Base-by-base conservation (phyloP, 2,888 invertebrate species). In the Drosophila vallismaia region DNA sequence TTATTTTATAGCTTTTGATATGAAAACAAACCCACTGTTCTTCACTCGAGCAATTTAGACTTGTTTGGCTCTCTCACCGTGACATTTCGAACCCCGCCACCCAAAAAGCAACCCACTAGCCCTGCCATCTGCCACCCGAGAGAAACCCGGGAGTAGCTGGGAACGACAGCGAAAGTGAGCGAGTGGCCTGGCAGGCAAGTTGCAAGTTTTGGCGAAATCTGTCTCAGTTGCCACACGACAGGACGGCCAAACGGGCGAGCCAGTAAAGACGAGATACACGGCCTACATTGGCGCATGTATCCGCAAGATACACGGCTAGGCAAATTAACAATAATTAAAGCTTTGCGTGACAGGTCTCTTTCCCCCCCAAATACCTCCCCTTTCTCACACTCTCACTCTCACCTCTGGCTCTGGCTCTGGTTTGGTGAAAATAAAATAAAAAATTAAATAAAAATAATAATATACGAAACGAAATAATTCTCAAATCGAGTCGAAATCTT, bases 151-250 rank as follows among this genome's bases (percentile, higher is more conserved):
- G 69, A 63, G 53, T 42, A 40, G 62, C 19, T 33, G 45, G 42
- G 40, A 57, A 40, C 36, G 50, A 57, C 45, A 49, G 56, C 48
- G 49, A 78, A 64, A 60, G 64, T 60, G 71, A 60, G 59, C 49
- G 54, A 28, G 29, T 8, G 10, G 51, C 48, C 44, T 55, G 51
- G 66, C 76, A n/a, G 19, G n/a, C 19, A 53, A 54, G 55, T 68
- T 75, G 73, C 76, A 69, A 49, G 62, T 68, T 40, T 70, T 36
- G 45, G 52, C 62, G 66, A 73, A 46, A 28, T 60, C 12, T 38
- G 55, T 53, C 71, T 83, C 84, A 88, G 88, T 88, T 83, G 77
- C 77, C 71, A 77, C 56, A 75, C 81, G 78, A 75, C 81, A 88
- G 82, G 84, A 88, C 75, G 80, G 74, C 68, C 68, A 68, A 70